phyloP scores from a whole-genome alignment of 1,140 invertebrate species.

The Pemphigus obesinymphae region DNA sequence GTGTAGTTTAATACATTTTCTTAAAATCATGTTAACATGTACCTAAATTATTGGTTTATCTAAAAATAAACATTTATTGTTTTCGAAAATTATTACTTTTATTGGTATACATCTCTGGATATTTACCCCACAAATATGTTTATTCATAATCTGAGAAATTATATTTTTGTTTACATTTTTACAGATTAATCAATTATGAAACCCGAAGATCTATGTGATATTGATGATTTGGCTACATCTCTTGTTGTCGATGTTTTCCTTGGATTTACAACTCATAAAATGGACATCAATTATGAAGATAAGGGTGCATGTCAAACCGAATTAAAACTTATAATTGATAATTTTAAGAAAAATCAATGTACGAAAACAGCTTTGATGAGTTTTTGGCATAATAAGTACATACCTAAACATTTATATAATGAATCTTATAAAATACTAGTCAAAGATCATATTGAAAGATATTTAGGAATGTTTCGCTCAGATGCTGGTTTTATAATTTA shows the following conservation, averaged over 20 bases:
- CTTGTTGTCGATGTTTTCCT: slow-evolving; percentile 90
- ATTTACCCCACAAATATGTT: no score
- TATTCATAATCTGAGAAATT: no score
- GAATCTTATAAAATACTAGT: slow-evolving; percentile 74
- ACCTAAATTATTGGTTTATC: no score
- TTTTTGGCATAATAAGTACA: slow-evolving; percentile 77
- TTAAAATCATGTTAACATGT: no score
- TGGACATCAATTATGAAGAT: slow-evolving; percentile 75
- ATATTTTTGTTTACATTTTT: no score
- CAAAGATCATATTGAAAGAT: slow-evolving; percentile 59
- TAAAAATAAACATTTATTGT: no score
- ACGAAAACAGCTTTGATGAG: slow-evolving; percentile 83
- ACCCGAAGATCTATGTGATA: slow-evolving; percentile 89
- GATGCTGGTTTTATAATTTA: slow-evolving; percentile 91
- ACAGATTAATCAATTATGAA: slow-evolving; percentile 61
- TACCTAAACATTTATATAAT: slow-evolving; percentile 65
- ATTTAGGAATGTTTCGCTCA: slow-evolving; percentile 87
- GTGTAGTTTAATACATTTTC: no score
- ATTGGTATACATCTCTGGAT: no score
- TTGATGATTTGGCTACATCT: slow-evolving; percentile 93
- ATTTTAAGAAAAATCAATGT: slow-evolving; percentile 83
- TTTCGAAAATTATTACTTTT: no score
- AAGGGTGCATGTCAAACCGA: slow-evolving; percentile 72
- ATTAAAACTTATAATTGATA: slow-evolving; percentile 74
- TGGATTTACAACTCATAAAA: slow-evolving; percentile 94